A percentile compares a stretch with the other conserved stretches of the same genome.
Conservation (phyloP, 1,140 invertebrate genomes). For the Hylyphantes graminicola region DNA sequence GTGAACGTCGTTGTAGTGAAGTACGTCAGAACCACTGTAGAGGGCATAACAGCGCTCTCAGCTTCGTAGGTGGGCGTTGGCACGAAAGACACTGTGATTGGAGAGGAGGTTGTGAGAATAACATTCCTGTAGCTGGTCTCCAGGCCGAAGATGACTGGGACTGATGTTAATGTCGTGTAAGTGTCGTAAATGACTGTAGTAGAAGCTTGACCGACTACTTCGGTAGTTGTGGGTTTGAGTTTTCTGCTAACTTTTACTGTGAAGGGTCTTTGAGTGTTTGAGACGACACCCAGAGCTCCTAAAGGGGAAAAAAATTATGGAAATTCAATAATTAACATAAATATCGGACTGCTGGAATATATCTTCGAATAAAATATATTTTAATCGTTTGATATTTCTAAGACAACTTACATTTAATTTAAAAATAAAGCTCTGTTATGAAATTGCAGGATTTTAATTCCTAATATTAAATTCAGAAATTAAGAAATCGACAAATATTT, state of each 20-base stretch:
- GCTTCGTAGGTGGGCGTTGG: conserved; percentile 36
- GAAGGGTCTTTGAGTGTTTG: conserved; percentile 38
- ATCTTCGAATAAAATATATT: not conserved
- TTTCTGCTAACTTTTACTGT: conserved; percentile 57
- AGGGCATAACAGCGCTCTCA: conserved; percentile 17
- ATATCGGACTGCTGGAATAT: not conserved
- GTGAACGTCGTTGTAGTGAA: conserved; percentile 64
- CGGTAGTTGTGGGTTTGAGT: conserved; percentile 27
- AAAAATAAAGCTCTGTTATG: not conserved
- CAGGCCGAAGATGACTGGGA: conserved; percentile 61
- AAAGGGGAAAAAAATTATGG: not conserved
- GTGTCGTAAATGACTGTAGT: conserved; percentile 59
- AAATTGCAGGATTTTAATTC: not conserved
- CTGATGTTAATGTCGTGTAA: conserved; percentile 55
- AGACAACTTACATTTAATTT: no score
- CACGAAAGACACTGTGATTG: conserved; percentile 41
- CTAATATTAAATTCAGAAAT: no score
- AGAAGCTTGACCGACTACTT: conserved; percentile 29
- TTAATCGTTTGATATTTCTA: not conserved
- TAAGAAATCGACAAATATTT: no score
- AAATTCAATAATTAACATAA: not conserved
- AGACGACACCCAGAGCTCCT: conserved; percentile 51
- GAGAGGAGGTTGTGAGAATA: conserved; percentile 54
- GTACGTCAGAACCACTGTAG: conserved; percentile 57
- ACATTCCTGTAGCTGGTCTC: conserved; percentile 61